Base-by-base conservation (phyloP, 1,140 invertebrate species). In the Bombus polaris region DNA sequence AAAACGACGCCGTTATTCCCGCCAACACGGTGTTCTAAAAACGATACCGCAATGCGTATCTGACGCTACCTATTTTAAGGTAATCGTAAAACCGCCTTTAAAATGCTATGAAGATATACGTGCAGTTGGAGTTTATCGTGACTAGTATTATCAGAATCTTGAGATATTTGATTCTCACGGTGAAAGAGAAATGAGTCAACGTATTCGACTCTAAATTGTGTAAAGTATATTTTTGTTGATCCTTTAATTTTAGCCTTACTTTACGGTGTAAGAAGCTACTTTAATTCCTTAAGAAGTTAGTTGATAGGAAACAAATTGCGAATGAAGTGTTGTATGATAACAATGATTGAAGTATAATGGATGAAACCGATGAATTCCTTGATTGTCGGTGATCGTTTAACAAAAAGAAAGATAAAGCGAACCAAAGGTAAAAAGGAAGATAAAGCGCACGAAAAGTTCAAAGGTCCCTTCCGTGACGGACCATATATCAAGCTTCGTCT, bases 31-130 rank as follows among this genome's bases (percentile, higher is more conserved):
- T 47, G 44, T 13, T 12, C 44, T 25, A 25, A 25, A 25, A 65
- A 44, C 22, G n/a, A 9, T 82, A 22, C 80, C 25, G 80, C 80
- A 82, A 3, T 82, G 71, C 80, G 71, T 82, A 82, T 44, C 47
- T 32, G 5, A 53, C 44, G 42, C 15, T 25, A 25, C 10, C 32
- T 32, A 15, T 44, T 57, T 39, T 10, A 28, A 68, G 9, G 15
- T 13, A 12, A 28, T n/a, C 74, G 35, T 76, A 57, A 76, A 75
- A 35, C 72, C 15, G 32, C 1, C 18, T 8, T 39, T 32, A n/a
- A 22, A 72, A 15, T 10, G 15, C 3, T 15, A 22, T 15, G n/a
- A n/a, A n/a, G 44, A 72, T 25, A 0, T 62, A 62, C 59, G 18
- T 5, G 25, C 8, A 72, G 39, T 25, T 72, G 2, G 4, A 72